Percentiles rank a stretch among this genome's conserved stretches.
phyloP scores from a whole-genome alignment of 2,113 vertebrate genomes.

The Pomatorhinus ruficollis region DNA sequence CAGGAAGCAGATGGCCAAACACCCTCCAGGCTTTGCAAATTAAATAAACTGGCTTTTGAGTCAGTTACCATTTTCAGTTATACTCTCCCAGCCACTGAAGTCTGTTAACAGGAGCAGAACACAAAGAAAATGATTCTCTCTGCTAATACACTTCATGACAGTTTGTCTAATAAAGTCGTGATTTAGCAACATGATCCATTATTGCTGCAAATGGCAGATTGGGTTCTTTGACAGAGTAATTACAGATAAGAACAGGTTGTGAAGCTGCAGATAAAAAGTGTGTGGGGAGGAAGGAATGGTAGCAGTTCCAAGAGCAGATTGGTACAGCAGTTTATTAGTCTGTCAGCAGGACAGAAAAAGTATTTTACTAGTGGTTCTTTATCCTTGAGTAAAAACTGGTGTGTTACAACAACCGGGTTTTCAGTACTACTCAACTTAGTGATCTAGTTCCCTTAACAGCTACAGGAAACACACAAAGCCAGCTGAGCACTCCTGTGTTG shows the following conservation, averaged over 20 bases:
- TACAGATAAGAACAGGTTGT: slow-evolving; percentile 1
- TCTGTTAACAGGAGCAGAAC: neutral
- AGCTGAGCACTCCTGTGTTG: neutral
- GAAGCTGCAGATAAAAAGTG: slow-evolving; percentile 18
- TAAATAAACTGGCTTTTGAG: neutral
- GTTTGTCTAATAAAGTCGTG: neutral
- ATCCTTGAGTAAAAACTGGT: neutral
- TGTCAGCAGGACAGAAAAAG: neutral
- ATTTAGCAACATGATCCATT: slow-evolving; percentile 9
- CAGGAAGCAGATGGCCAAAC: slow-evolving; percentile 46
- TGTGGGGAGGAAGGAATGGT: neutral
- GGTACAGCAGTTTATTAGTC: neutral
- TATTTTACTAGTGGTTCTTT: neutral
- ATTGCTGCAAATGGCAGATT: neutral
- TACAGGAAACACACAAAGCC: neutral
- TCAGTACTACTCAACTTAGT: neutral
- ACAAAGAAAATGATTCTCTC: neutral
- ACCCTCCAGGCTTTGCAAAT: slow-evolving; percentile 12
- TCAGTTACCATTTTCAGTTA: neutral
- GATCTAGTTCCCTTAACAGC: neutral
- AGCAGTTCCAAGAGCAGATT: neutral
- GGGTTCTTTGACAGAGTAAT: slow-evolving; percentile 5
- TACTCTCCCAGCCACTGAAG: neutral
- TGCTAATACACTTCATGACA: neutral
- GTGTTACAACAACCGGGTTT: neutral